Conservation (phyloP, 2,797 vertebrate genomes). For the Halcyon smyrnensis region DNA sequence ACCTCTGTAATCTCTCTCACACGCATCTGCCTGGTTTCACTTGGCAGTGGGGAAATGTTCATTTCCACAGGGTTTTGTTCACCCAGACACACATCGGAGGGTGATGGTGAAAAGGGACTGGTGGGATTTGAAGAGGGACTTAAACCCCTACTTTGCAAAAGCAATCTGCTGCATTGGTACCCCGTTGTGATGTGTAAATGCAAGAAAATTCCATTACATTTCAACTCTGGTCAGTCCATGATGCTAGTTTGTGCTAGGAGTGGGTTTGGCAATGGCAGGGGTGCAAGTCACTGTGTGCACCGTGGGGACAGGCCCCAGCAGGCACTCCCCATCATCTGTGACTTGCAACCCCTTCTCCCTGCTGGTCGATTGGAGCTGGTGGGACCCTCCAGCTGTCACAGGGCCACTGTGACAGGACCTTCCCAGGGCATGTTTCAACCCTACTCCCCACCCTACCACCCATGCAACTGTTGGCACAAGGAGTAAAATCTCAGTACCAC, state of each 20-base stretch:
- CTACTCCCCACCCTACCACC: not conserved
- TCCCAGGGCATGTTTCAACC: not conserved
- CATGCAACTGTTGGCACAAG: not conserved
- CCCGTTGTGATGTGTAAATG: fast-evolving
- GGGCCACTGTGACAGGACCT: not conserved
- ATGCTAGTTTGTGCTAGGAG: not conserved
- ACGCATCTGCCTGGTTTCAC: fast-evolving
- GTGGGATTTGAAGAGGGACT: not conserved
- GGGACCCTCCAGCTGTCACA: not conserved
- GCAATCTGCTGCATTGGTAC: not conserved
- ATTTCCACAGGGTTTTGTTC: not conserved
- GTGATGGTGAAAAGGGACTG: fast-evolving
- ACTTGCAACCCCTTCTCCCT: not conserved
- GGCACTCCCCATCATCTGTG: fast-evolving
- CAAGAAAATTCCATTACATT: not conserved
- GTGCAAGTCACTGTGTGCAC: fast-evolving
- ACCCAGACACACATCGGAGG: fast-evolving
- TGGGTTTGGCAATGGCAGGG: not conserved
- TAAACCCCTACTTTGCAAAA: not conserved
- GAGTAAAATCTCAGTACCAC: not conserved
- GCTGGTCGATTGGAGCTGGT: fast-evolving
- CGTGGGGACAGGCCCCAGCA: not conserved
- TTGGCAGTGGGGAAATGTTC: not conserved
- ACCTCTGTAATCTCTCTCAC: not conserved
- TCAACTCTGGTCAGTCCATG: not conserved